Percentiles rank a stretch among this genome's conserved stretches.
These are phyloP conservation scores for Heteromormyrus szaboi DNA, from an alignment of 2,797 vertebrate genomes.

Conservation along the genomic window DNA sequence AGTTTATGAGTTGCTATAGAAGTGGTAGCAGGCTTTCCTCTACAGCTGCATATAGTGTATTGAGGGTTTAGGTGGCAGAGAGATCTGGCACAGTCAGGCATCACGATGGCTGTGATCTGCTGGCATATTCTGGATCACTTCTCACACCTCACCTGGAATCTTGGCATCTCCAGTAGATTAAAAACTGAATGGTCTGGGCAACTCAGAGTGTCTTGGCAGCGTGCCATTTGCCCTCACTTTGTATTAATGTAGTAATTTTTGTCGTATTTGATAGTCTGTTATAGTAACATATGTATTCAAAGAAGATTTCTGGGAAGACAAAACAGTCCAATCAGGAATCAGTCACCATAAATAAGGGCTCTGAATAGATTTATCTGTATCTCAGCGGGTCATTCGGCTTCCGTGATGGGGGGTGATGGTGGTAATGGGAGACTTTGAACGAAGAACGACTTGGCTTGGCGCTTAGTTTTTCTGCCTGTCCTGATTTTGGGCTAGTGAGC, in stretches of 20 bases:
- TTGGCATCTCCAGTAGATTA: not conserved
- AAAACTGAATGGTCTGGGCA: not conserved
- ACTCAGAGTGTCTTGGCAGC: not conserved
- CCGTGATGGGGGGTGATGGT: not conserved
- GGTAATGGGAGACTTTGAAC: not conserved
- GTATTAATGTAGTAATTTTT: not conserved
- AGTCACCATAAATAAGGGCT: not conserved
- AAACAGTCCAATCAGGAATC: not conserved
- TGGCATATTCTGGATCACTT: not conserved
- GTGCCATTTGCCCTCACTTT: not conserved
- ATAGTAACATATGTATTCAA: not conserved
- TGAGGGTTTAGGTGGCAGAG: not conserved
- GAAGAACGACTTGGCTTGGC: not conserved
- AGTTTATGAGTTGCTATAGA: not conserved
- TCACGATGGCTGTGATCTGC: not conserved
- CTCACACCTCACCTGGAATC: not conserved
- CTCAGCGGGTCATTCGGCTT: not conserved
- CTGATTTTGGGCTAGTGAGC: not conserved
- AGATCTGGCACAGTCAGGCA: not conserved
- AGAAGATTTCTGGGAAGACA: not conserved
- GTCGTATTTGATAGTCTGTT: not conserved
- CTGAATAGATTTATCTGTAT: not conserved
- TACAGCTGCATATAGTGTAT: not conserved
- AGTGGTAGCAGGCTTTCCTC: not conserved
- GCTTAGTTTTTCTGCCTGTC: not conserved